phyloP scores from a whole-genome alignment of 2,113 vertebrate genomes.

The Columba livia region DNA sequence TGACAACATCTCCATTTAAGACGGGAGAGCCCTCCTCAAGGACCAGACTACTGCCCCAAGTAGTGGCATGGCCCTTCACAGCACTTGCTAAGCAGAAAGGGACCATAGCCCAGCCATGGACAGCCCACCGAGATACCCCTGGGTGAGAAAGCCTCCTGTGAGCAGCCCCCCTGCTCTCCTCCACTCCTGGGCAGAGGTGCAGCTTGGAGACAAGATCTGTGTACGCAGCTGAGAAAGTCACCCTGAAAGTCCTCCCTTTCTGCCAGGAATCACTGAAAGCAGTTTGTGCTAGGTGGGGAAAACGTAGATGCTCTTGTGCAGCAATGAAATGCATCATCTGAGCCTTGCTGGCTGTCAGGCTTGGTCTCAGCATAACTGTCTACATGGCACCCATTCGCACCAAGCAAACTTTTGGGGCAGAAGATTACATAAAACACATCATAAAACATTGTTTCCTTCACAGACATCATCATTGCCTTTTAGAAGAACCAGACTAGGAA shows the following conservation, averaged over 20 bases:
- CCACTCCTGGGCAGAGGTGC: background rate
- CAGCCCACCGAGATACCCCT: background rate
- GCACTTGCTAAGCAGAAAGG: fast-evolving
- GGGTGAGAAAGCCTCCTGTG: background rate
- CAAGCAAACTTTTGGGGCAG: background rate
- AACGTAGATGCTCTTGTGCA: background rate
- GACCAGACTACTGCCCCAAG: background rate
- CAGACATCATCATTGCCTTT: background rate
- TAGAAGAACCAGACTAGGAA: background rate
- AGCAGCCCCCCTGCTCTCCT: background rate
- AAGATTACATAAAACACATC: background rate
- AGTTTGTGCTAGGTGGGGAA: background rate
- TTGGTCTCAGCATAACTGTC: background rate
- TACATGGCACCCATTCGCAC: fast-evolving
- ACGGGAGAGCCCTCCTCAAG: background rate
- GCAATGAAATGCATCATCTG: background rate
- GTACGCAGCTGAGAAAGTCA: background rate
- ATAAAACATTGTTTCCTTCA: background rate
- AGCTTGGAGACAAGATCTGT: background rate
- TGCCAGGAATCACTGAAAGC: background rate
- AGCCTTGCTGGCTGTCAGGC: background rate
- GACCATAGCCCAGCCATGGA: background rate
- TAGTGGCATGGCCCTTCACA: background rate
- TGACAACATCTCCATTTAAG: background rate
- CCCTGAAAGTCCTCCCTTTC: background rate